Conservation (phyloP, 1,140 invertebrate genomes). For the Heliconius hermathena region DNA sequence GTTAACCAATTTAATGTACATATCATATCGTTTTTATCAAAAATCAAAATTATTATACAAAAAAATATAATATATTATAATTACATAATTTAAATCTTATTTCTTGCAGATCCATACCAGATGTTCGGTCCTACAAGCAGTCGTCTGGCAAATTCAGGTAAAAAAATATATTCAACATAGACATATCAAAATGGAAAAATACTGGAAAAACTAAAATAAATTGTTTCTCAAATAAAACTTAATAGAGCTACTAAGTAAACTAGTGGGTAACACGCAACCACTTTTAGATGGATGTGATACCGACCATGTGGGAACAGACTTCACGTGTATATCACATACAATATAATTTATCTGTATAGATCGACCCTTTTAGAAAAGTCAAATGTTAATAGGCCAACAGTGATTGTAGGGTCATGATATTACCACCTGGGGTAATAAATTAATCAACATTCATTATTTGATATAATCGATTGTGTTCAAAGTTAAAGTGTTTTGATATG, state of each 20-base stretch:
- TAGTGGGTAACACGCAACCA: constrained; percentile 43
- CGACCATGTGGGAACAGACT: constrained; percentile 51
- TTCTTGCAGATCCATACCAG: constrained; percentile 95
- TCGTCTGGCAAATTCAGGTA: constrained; percentile 95
- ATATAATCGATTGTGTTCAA: not conserved
- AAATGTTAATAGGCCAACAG: constrained; percentile 61
- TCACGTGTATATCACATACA: constrained; percentile 47
- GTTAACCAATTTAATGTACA: no score
- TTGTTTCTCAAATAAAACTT: not conserved
- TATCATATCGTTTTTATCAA: no score
- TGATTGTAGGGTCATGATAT: constrained; percentile 46
- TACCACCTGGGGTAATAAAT: constrained; percentile 48
- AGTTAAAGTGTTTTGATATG: not conserved
- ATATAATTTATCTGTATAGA: constrained; percentile 56
- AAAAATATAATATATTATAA: no score
- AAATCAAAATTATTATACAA: no score
- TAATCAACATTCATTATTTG: constrained; percentile 24
- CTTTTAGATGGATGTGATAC: constrained; percentile 50
- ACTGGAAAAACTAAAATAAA: not conserved
- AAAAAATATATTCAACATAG: constrained; percentile 35
- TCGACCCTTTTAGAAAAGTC: constrained; percentile 57
- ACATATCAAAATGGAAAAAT: not conserved
- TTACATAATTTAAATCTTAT: no score
- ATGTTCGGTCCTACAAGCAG: constrained; percentile 97
- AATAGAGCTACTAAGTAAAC: not conserved